These are phyloP conservation scores for Albula goreensis DNA, from an alignment of 2,113 vertebrate species.

Conservation along the genomic window DNA sequence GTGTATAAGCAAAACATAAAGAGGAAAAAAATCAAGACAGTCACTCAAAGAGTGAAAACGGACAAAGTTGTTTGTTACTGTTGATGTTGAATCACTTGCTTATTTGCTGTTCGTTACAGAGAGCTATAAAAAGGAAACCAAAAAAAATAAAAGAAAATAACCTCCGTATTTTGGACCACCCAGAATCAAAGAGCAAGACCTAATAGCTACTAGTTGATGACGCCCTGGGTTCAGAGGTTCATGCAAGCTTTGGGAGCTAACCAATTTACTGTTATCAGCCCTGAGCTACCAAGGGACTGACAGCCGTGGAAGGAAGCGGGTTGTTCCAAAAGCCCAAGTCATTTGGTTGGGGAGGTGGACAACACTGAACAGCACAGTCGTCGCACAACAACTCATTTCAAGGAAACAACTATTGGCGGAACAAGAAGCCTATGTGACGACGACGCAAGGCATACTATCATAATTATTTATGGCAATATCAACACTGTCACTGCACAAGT, in stretches of 20 bases:
- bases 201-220: conserved; percentile 50
- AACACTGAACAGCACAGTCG: background rate
- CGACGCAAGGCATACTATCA: conserved; percentile 8
- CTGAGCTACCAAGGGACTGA: conserved; percentile 43
- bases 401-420: background rate
- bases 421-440: background rate
- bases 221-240: conserved; percentile 55
- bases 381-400: background rate
- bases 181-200: conserved; percentile 59
- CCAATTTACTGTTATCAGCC: conserved; percentile 46
- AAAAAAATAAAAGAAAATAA: conserved; percentile 45
- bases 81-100: conserved; percentile 50
- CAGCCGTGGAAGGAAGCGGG: conserved; percentile 41
- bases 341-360: conserved; percentile 13
- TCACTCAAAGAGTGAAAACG: conserved; percentile 45
- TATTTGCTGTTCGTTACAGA: conserved; percentile 66
- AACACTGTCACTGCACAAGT: conserved; percentile 29
- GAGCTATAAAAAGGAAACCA: conserved; percentile 65
- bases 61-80: conserved; percentile 67
- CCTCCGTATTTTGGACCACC: conserved; percentile 71
- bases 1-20: conserved; percentile 26
- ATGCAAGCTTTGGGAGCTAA: conserved; percentile 36
- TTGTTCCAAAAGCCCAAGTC: conserved; percentile 31
- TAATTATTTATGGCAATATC: conserved; percentile 28
- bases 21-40: conserved; percentile 47